Conservation (phyloP, 2,113 vertebrate genomes). For the Neotoma lepida region DNA sequence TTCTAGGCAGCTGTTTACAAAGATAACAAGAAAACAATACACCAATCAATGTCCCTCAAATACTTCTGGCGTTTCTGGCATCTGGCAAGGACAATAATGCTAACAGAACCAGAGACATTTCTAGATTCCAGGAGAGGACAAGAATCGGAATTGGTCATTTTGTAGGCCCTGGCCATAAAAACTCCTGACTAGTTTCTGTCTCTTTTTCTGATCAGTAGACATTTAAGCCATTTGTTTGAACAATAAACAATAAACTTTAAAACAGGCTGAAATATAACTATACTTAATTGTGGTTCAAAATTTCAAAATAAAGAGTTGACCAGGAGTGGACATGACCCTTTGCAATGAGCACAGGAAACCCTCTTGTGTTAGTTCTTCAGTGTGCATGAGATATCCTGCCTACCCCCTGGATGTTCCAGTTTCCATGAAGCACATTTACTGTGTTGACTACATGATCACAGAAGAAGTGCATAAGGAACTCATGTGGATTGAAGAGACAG, state of each 20-base stretch:
- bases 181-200: background rate
- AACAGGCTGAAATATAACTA: background rate
- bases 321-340: constrained; percentile 84
- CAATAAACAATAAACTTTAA: background rate
- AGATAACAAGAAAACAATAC: background rate
- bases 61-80: background rate
- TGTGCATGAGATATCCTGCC: constrained; percentile 68
- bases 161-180: background rate
- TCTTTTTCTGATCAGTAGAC: too few relatives aligned
- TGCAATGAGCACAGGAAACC: constrained; percentile 83
- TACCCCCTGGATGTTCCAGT: constrained; percentile 36
- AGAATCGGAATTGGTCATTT: background rate
- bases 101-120: background rate
- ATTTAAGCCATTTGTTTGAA: background rate
- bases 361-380: constrained; percentile 85
- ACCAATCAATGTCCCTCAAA: background rate
- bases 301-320: constrained; percentile 75
- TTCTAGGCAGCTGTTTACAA: background rate
- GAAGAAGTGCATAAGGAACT: constrained; percentile 80
- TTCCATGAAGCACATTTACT: constrained; percentile 78
- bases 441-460: constrained; percentile 77
- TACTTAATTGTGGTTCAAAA: background rate
- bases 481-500: constrained; percentile 81
- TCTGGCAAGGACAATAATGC: background rate
- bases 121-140: background rate